Percentiles rank a stretch among this genome's conserved stretches.
phyloP scores from a whole-genome alignment of 2,113 vertebrate species.

The Ivindomyrus marchei region DNA sequence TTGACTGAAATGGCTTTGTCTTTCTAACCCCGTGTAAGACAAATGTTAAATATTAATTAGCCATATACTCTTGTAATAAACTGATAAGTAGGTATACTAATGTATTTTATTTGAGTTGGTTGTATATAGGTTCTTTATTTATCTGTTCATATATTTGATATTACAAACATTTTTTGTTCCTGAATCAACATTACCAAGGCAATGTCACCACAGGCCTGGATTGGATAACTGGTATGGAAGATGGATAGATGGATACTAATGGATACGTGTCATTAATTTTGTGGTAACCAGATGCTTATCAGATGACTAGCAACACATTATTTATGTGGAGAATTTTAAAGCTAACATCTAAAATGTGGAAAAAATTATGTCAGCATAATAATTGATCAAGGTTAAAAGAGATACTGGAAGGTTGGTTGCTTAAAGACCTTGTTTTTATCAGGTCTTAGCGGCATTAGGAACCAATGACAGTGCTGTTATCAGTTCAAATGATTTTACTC shows the following conservation, averaged over 20 bases:
- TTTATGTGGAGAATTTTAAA: neutral
- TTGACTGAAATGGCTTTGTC: slow-evolving; percentile 27
- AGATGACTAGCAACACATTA: neutral
- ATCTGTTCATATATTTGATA: neutral
- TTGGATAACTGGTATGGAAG: neutral
- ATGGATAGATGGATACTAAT: neutral
- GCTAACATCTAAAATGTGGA: neutral
- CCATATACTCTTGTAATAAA: neutral
- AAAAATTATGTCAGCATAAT: neutral
- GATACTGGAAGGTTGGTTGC: neutral
- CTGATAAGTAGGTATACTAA: neutral
- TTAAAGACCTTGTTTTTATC: neutral
- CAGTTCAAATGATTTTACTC: neutral
- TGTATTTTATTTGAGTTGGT: neutral
- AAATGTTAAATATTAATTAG: neutral
- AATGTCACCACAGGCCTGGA: neutral
- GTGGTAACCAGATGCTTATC: neutral
- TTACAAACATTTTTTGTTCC: neutral
- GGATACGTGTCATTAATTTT: neutral
- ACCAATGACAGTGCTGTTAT: neutral
- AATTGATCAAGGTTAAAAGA: neutral
- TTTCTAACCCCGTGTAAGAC: neutral
- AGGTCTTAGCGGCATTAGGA: neutral
- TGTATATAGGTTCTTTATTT: neutral
- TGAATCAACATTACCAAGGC: neutral